Evolutionary conservation across 2,797 vertebrate species (phyloP), one percentile per base, ranked within the genome.

Genomic region (Sciurus vulgaris): DNA sequence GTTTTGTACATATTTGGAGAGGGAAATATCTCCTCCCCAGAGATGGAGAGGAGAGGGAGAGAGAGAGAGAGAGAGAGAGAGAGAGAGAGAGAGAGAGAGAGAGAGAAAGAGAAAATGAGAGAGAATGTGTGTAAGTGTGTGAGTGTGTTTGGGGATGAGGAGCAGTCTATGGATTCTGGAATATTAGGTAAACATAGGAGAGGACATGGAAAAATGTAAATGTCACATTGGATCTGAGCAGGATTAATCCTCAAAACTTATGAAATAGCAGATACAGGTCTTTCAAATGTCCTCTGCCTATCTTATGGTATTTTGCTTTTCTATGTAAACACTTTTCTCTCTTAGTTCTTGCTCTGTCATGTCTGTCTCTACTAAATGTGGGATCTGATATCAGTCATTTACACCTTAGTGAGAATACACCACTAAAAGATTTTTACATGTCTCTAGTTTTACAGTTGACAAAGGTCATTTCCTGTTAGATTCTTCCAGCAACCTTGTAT

Each of bases 1-100:
- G 96, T 98, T 98, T 99, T 97, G 98, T 95, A 99, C 98, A 97
- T 99, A 99, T 99, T 99, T 99, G 99, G 99, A 98, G 97, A 99
- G 98, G 98, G 97, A 90, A 72, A 93, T 96, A 93, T 97, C 82
- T 97, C 96, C 93, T 97, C 84, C 94, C 41, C 41, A 24, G 92
- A 67, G 95, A 73, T 30, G 49, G n/a, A 22, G 30, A 69, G 69
- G 54, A 56, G 49, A 49, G 49, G 10, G 49, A 49, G 49, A 49
- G 10, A 49, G 49, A 49, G 11, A 49, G 47, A 49, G 47, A 49
- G n/a, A 12, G 11, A 9, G 47, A 10, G 47, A 49, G 8, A 44
- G 44, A 44, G 44, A 44, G 44, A 44, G 44, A 44, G 44, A 44
- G 44, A 44, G 44, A 44, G 44, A 44, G 44, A 44, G 44, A 44